phyloP scores from a whole-genome alignment of 2,113 vertebrate species.

The Seriola dumerili region DNA sequence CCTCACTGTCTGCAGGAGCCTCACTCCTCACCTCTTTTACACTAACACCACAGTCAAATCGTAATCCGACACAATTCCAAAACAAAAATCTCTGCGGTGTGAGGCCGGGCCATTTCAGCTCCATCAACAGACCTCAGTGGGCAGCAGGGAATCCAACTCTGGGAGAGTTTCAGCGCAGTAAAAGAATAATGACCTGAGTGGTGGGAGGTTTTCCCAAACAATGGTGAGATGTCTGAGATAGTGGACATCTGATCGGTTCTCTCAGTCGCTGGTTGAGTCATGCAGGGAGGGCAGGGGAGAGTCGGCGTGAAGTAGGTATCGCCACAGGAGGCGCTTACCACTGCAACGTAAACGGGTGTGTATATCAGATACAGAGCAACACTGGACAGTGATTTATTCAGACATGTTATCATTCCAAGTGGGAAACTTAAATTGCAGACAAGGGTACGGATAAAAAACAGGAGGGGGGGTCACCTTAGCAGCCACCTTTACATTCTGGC shows the following conservation, averaged over 20 bases:
- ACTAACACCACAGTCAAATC: conserved; percentile 1
- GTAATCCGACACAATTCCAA: conserved; percentile 62
- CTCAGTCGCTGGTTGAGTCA: conserved; percentile 14
- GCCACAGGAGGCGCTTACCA: conserved; percentile 27
- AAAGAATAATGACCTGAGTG: conserved; percentile 61
- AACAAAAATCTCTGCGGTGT: conserved; percentile 50
- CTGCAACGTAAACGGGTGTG: conserved; percentile 14
- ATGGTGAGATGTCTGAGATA: conserved; percentile 38
- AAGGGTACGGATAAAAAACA: too few relatives aligned
- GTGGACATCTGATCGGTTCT: conserved; percentile 60
- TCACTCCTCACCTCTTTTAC: conserved; percentile 56
- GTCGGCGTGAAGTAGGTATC: conserved; percentile 34
- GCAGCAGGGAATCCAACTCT: conserved; percentile 53
- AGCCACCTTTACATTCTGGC: too few relatives aligned
- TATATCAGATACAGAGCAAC: conserved; percentile 2
- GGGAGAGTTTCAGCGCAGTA: conserved; percentile 47
- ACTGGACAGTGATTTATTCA: background rate
- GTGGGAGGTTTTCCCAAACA: conserved; percentile 62
- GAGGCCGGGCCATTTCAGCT: conserved; percentile 34
- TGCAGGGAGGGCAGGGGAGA: background rate
- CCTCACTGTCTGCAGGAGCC: conserved; percentile 39
- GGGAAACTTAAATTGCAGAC: too few relatives aligned
- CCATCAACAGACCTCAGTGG: conserved; percentile 49
- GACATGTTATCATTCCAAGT: too few relatives aligned
- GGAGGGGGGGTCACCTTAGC: too few relatives aligned